A percentile compares a stretch with the other conserved stretches of the same genome.
Evolutionary conservation across 64 coral and sea anemone genomes (phyloP).

Genomic region (Pachyseris speciosa): DNA sequence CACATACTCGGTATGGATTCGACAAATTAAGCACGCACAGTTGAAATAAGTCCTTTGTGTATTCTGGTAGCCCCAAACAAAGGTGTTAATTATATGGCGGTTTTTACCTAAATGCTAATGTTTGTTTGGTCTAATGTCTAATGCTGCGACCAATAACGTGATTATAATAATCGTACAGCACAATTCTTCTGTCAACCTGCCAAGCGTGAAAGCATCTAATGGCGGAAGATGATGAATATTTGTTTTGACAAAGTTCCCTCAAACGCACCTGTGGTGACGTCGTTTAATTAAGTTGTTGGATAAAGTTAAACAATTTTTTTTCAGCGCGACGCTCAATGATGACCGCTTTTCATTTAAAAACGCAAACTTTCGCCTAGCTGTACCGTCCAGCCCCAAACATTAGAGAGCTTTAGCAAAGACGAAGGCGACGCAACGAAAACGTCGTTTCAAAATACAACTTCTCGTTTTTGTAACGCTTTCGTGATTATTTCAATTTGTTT

Average conservation of each 20-base stretch:
- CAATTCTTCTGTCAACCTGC: not conserved
- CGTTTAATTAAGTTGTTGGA: not conserved
- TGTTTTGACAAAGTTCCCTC: not conserved
- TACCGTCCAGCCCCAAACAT: too few species aligned
- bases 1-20: not conserved
- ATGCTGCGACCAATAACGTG: not conserved
- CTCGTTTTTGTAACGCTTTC: too few species aligned
- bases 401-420: too few species aligned
- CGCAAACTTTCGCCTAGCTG: too few species aligned
- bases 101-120: not conserved
- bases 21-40: not conserved
- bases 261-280: not conserved
- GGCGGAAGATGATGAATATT: not conserved
- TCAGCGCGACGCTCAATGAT: too few species aligned
- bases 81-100: slow-evolving; percentile 8
- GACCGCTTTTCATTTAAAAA: too few species aligned
- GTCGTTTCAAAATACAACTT: too few species aligned
- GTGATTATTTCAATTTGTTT: too few species aligned
- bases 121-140: slow-evolving; percentile 23
- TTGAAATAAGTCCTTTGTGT: not conserved
- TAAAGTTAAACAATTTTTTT: not conserved
- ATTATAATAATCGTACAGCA: not conserved
- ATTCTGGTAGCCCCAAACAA: not conserved
- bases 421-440: too few species aligned
- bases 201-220: not conserved